Evolutionary conservation across 2,113 vertebrate genomes (phyloP), one percentile per base, ranked within the genome.

Genomic region (Catharus fuscescens): DNA sequence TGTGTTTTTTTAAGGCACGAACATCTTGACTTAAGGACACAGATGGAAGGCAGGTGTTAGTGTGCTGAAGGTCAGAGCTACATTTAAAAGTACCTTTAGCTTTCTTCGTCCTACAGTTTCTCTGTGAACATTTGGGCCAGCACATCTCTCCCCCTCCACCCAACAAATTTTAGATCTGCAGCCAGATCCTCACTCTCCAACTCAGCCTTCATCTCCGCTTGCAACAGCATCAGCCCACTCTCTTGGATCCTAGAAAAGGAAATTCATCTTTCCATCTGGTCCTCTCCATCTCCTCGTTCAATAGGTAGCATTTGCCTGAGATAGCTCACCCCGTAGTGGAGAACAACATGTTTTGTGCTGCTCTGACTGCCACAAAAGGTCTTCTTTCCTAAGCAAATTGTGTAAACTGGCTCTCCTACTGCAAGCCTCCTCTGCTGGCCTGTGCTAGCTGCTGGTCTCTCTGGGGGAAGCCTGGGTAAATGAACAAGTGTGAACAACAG

Each of bases 181-280:
- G 92, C 94, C 93, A 96, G 90, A 95, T 94, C 92, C 80, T 94
- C 61, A 31, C 36, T 96, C 85, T 96, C 70, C 65, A 94, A 54
- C 72, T 96, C 90, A 95, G 94, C 69, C 82, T 92, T 95, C 95
- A 88, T 94, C 95, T 96, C 88, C 0, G 13, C 92, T 97, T 93
- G 95, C 93, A 93, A 88, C 66, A 80, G 80, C 81, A 66, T 76
- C 91, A 92, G 61, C 88, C 92, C 84, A 90, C 94, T 93, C 92
- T 96, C 93, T 92, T 94, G 92, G 95, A 96, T 91, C 32, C 67
- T 79, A 87, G 95, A 62, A 92, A 92, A 95, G 91, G 84, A 94
- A 94, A 92, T 91, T 92, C 18, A 34, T 94, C 95, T 90, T 94
- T 93, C 94, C 93, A 90, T 92, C 95, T 94, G 80, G 81, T 86